Percentiles rank a stretch among this genome's conserved stretches.
phyloP scores from a whole-genome alignment of 2,888 invertebrate genomes.

The Kryphioiulus occultus region DNA sequence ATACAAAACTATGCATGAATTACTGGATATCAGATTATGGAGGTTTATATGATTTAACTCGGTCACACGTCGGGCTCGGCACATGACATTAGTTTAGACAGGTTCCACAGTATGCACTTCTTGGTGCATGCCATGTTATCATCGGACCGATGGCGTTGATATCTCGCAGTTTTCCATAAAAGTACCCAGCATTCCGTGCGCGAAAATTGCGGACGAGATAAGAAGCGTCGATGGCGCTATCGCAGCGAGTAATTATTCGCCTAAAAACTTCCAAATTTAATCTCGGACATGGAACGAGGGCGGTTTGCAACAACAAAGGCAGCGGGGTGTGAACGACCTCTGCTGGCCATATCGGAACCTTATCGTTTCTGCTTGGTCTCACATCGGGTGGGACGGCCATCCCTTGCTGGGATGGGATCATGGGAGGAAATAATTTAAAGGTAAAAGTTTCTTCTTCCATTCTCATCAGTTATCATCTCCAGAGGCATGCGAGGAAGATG shows the following conservation, averaged over 20 bases:
- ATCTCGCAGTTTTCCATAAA: background rate
- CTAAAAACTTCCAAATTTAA: background rate
- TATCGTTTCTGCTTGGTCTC: conserved; percentile 31
- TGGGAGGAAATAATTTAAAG: background rate
- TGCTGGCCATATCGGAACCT: conserved; percentile 16
- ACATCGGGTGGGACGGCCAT: background rate
- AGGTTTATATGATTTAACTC: too few species aligned
- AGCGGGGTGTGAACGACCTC: conserved; percentile 14
- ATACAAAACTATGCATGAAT: too few species aligned
- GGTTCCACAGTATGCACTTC: too few species aligned
- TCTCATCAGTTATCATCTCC: background rate
- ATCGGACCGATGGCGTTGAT: too few species aligned
- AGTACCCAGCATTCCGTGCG: background rate
- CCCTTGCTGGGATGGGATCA: background rate
- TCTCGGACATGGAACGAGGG: conserved; percentile 19
- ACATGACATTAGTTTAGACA: too few species aligned
- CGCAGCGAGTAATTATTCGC: background rate
- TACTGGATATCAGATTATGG: too few species aligned
- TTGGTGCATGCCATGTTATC: too few species aligned
- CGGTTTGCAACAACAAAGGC: conserved; percentile 20
- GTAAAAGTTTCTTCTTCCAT: background rate
- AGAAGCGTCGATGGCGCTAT: background rate
- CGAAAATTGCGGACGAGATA: background rate
- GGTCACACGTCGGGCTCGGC: too few species aligned
- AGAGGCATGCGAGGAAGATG: background rate